phyloP scores from a whole-genome alignment of 2,888 invertebrate genomes.

The Cheilosia pagana region DNA sequence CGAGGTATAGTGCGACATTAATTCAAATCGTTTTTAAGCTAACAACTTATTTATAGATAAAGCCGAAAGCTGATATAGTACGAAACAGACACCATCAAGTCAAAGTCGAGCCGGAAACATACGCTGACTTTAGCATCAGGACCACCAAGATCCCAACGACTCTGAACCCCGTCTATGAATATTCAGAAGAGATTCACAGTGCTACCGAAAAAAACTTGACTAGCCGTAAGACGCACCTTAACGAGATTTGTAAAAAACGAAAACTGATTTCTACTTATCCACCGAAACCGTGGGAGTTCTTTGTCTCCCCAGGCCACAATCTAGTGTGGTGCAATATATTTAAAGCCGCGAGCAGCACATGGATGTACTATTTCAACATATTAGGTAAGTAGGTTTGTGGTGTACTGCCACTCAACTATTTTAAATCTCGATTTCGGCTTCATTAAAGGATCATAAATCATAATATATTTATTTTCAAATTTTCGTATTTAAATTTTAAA shows the following conservation, averaged over 20 bases:
- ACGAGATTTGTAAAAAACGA: constrained; percentile 84
- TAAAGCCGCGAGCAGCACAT: constrained; percentile 91
- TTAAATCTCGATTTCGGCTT: neutral
- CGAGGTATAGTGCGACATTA: constrained; percentile 15
- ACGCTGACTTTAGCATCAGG: constrained; percentile 29
- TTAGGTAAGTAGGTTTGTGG: constrained; percentile 87
- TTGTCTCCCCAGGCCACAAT: constrained; percentile 88
- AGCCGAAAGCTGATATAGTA: constrained; percentile 73
- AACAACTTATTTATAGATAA: constrained; percentile 73
- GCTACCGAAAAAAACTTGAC: constrained; percentile 84
- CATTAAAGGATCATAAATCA: too few relatives aligned
- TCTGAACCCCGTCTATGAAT: constrained; percentile 83
- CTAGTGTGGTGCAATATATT: constrained; percentile 91
- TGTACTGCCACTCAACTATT: neutral
- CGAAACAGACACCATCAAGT: constrained; percentile 48
- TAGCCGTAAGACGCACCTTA: constrained; percentile 83
- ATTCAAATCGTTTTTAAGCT: neutral
- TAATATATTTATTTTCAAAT: too few relatives aligned
- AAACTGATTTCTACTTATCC: constrained; percentile 82
- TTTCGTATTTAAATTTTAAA: constrained; percentile 5
- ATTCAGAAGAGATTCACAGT: constrained; percentile 83
- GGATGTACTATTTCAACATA: constrained; percentile 91
- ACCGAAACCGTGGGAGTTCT: constrained; percentile 90
- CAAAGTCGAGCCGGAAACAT: constrained; percentile 31
- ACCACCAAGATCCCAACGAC: constrained; percentile 77